Evolutionary conservation across 2,113 vertebrate genomes (phyloP).

Genomic region (Turnix velox): DNA sequence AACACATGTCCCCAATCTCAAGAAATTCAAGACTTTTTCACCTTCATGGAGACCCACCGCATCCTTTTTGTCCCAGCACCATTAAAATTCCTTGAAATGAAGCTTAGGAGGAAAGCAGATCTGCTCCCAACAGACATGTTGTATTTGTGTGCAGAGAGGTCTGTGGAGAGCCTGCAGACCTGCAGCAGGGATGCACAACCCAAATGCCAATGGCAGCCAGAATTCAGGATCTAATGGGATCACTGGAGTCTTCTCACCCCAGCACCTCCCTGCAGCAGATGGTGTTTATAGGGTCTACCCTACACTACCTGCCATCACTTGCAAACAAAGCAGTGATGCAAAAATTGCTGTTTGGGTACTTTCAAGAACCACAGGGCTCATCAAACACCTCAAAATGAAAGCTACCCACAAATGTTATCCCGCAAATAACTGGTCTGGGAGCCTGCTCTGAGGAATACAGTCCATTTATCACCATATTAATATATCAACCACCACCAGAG

Average conservation of each 20-base stretch:
- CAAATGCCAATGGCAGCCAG: background rate
- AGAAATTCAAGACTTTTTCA: background rate
- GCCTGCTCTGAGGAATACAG: background rate
- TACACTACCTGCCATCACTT: background rate
- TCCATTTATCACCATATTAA: background rate
- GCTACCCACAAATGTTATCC: fast-evolving
- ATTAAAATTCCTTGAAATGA: background rate
- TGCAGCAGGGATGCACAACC: background rate
- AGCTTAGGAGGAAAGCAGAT: fast-evolving
- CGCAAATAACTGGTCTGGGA: background rate
- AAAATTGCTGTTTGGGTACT: background rate
- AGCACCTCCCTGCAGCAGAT: background rate
- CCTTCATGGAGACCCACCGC: fast-evolving
- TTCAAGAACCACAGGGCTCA: fast-evolving
- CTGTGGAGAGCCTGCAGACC: background rate
- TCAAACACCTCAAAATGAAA: background rate
- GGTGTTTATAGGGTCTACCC: background rate
- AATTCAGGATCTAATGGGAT: background rate
- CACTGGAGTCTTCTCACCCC: background rate
- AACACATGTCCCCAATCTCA: fast-evolving
- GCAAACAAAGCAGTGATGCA: fast-evolving
- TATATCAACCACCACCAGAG: background rate
- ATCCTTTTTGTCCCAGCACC: background rate
- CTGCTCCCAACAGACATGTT: fast-evolving
- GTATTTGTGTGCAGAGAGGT: fast-evolving